Base-by-base conservation (phyloP, 2,888 invertebrate genomes). In the Xestoiulus laeticollis region DNA sequence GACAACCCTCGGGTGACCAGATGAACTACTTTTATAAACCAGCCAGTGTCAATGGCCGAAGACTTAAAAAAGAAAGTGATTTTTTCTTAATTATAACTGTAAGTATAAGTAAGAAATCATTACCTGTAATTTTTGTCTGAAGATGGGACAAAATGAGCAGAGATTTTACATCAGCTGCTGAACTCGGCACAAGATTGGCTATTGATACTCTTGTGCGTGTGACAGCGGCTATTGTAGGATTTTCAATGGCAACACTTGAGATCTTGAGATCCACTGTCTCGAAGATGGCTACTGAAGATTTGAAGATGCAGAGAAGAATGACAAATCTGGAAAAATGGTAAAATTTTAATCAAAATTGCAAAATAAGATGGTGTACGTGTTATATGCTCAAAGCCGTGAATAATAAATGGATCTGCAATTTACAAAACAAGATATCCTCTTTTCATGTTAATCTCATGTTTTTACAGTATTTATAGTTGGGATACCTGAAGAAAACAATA, bases 181-280 rank as follows among this genome's bases (percentile, higher is more conserved):
- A 96, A 96, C 97, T 97, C 97, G 96, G 97, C 96, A 96, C 97
- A 97, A 96, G 97, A 97, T 96, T 96, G 96, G 95, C 53, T 59
- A 32, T 32, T 93, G 91, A 92, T 96, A 96, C 96, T 97, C 97
- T 97, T 97, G 97, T 97, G 97, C 97, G 97, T 97, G 97, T 97
- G 97, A 97, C 97, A 97, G 97, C 97, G 97, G 97, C 97, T 97
- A 97, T 97, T 96, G 96, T 96, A 59, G 59, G 22, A 22, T 59
- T 59, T n/a, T 59, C 59, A 4, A 12, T n/a, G n/a, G 5, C 59
- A 59, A 19, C 59, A n/a, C 6, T n/a, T 53, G 53, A n/a, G 5
- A n/a, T 59, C 59, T 8, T 19, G 6, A 59, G n/a, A n/a, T n/a
- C n/a, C n/a, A n/a, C n/a, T n/a, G n/a, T n/a, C n/a, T n/a, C n/a